These are phyloP conservation scores for Erethizon dorsatum DNA, from an alignment of 2,797 vertebrate genomes.

Conservation along the genomic window DNA sequence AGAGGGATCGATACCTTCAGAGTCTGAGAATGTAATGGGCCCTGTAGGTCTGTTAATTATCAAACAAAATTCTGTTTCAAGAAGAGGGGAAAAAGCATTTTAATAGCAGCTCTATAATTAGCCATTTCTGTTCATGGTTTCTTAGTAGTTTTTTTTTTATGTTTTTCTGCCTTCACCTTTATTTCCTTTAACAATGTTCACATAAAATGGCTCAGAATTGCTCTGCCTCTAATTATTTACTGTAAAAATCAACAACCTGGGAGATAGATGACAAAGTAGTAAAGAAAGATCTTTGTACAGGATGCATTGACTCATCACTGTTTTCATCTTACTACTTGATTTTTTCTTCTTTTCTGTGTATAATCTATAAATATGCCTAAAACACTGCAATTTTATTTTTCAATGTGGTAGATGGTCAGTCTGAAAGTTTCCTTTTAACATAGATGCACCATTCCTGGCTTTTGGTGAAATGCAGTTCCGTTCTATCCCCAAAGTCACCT, in stretches of 20 bases:
- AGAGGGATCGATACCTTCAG: constrained; percentile 68
- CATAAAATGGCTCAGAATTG: constrained; percentile 61
- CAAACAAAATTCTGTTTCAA: constrained; percentile 75
- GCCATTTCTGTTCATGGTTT: constrained; percentile 64
- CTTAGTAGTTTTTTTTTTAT: constrained; percentile 35
- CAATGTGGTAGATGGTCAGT: background rate
- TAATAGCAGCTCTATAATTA: constrained; percentile 79
- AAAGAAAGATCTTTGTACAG: background rate
- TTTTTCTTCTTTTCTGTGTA: background rate
- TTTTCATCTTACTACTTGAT: background rate
- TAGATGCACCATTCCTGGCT: background rate
- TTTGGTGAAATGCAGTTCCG: background rate
- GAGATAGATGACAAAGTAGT: constrained; percentile 20
- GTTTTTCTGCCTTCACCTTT: constrained; percentile 71
- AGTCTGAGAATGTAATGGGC: constrained; percentile 65
- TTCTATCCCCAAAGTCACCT: background rate
- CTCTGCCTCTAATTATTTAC: constrained; percentile 76
- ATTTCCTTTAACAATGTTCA: constrained; percentile 61
- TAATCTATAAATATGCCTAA: background rate
- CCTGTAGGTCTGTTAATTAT: constrained; percentile 61
- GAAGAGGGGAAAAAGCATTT: constrained; percentile 55
- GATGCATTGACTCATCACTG: background rate
- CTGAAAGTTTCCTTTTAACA: background rate
- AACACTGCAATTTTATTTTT: background rate
- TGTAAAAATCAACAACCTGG: constrained; percentile 55